Evolutionary conservation across 2,888 invertebrate genomes (phyloP).

Genomic region (Cephus nigrinus): DNA sequence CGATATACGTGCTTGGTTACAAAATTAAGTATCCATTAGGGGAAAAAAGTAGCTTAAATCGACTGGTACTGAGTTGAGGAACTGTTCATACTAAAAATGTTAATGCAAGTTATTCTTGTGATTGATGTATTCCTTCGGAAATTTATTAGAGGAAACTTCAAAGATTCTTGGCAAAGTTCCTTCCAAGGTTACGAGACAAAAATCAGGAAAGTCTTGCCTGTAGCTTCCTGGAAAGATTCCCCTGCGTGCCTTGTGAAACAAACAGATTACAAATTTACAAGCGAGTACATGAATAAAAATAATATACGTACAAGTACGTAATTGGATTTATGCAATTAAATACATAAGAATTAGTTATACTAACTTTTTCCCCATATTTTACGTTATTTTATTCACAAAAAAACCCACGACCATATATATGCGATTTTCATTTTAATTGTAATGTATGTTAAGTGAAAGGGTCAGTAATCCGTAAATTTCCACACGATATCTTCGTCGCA

Average conservation of each 20-base stretch:
- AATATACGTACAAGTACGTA: not conserved
- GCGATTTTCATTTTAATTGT: not conserved
- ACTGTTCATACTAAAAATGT: not conserved
- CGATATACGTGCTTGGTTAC: not conserved
- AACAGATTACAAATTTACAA: not conserved
- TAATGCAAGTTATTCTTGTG: not conserved
- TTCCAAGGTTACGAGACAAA: not conserved
- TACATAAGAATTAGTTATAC: not conserved
- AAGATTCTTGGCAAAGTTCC: not conserved
- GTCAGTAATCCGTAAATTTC: not conserved
- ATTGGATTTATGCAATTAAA: not conserved
- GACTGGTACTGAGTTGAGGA: not conserved
- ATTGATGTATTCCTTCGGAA: not conserved
- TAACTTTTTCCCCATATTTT: not conserved
- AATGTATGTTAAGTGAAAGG: not conserved
- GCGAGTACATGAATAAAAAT: not conserved
- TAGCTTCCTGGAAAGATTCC: not conserved
- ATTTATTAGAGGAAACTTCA: not conserved
- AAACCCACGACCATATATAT: not conserved
- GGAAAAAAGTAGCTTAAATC: not conserved
- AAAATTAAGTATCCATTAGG: not conserved
- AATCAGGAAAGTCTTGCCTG: not conserved
- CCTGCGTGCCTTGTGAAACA: not conserved
- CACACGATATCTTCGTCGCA: not conserved
- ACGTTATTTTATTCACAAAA: not conserved